Conservation (phyloP, 2,797 vertebrate species). For the Acrossocheilus wenchowensis region DNA sequence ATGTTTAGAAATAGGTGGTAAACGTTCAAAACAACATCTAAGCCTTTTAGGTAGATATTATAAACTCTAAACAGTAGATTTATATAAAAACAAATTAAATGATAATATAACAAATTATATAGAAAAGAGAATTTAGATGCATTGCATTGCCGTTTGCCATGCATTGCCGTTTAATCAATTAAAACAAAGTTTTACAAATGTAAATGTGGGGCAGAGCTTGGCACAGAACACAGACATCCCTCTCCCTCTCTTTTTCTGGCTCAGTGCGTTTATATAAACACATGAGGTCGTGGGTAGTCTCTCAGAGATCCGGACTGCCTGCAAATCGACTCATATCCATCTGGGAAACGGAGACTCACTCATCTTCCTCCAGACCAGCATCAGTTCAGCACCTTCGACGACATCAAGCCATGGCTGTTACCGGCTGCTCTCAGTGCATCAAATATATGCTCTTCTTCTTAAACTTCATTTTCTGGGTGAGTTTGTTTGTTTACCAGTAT, state of each 20-base stretch:
- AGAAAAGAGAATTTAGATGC: not conserved
- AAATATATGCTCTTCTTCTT: slow-evolving; percentile 58
- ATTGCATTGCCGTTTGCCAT: no score
- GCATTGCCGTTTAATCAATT: not conserved
- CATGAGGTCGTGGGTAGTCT: slow-evolving; percentile 4
- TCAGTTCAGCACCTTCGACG: not conserved
- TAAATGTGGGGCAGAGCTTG: slow-evolving; percentile 22
- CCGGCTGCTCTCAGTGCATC: slow-evolving; percentile 57
- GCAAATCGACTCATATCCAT: not conserved
- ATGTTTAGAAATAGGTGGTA: not conserved
- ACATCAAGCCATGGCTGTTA: slow-evolving; percentile 49
- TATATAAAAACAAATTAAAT: not conserved
- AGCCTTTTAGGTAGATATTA: not conserved
- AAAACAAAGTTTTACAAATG: not conserved
- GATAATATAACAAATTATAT: not conserved
- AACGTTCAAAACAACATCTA: not conserved
- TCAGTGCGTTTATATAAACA: slow-evolving; percentile 12
- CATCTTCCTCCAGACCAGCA: not conserved
- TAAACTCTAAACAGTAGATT: not conserved
- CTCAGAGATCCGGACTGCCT: slow-evolving; percentile 7
- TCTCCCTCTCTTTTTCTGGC: not conserved
- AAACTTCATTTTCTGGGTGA: slow-evolving; percentile 61
- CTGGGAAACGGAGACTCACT: not conserved
- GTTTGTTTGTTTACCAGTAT: slow-evolving; percentile 16
- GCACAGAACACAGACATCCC: not conserved